phyloP scores from a whole-genome alignment of 2,888 invertebrate genomes.

The Danaus chrysippus region DNA sequence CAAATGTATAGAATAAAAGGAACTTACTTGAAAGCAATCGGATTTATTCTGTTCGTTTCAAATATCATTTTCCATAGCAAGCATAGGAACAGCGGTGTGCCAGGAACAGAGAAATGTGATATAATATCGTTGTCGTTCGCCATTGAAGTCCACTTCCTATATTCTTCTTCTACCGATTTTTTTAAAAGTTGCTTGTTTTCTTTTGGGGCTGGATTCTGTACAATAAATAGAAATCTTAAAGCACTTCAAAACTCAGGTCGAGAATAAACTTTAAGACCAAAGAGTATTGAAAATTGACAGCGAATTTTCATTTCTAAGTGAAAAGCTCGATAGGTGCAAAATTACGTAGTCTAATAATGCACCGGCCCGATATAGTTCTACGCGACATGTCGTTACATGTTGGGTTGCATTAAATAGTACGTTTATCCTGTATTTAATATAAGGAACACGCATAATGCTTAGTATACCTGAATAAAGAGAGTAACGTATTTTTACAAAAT shows the following conservation, averaged over 20 bases:
- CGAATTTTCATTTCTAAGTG: neutral
- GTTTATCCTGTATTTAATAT: too few relatives aligned
- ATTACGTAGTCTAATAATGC: too few relatives aligned
- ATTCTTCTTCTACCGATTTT: slow-evolving; percentile 96
- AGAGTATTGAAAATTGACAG: neutral
- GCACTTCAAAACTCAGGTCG: too few relatives aligned
- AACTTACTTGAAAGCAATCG: slow-evolving; percentile 94
- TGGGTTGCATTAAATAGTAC: too few relatives aligned
- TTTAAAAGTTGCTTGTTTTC: slow-evolving; percentile 95
- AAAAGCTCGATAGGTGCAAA: too few relatives aligned
- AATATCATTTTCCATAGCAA: slow-evolving; percentile 97
- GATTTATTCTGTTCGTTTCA: slow-evolving; percentile 95
- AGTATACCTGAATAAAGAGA: too few relatives aligned
- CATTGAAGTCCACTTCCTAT: slow-evolving; percentile 98
- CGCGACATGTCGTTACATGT: too few relatives aligned
- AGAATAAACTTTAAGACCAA: neutral
- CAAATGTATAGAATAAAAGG: neutral
- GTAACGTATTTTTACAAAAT: too few relatives aligned
- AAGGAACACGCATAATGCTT: too few relatives aligned
- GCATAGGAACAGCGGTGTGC: slow-evolving; percentile 94
- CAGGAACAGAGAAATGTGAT: slow-evolving; percentile 96
- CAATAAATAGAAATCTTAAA: slow-evolving; percentile 16
- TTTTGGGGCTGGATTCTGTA: slow-evolving; percentile 86
- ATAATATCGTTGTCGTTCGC: slow-evolving; percentile 97
- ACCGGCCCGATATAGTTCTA: too few relatives aligned